Evolutionary conservation across 2,888 invertebrate genomes (phyloP), one percentile per base, ranked within the genome.

Genomic region (Limnephilus auricula): DNA sequence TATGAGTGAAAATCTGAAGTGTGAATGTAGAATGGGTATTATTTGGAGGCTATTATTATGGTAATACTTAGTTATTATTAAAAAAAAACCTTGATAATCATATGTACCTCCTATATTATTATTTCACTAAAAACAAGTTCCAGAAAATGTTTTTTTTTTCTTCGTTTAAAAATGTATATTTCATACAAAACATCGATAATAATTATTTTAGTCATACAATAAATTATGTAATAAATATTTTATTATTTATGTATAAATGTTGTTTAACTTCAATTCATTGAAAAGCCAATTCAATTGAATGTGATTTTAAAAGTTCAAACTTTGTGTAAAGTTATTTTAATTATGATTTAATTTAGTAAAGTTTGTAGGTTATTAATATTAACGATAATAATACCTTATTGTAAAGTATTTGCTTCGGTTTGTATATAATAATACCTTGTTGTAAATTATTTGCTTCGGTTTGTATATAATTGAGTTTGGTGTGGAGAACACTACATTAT

Each of bases 241-340:
- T 34, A 34, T 82, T 34, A 82, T 82, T 82, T 82, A 82, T 15
- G 15, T 45, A 25, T 25, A 25, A 37, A 34, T 30, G 37, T 83
- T 50, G 50, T 30, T 18, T 86, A 65, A 65, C 45, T 32, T 86
- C 30, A 86, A 86, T 50, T 86, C 86, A 65, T 50, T 86, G 86
- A 31, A 86, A 31, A n/a, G 40, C 30, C 18, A 30, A 86, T 86
- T 86, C 86, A 86, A 18, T 86, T 37, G 18, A 40, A 34, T 79
- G 79, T 88, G 79, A 88, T 88, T 88, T 79, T 15, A 34, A 88
- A 34, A 79, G 88, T 88, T 88, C 88, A 88, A 88, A 88, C 88
- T 25, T 78, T 79, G 15, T 15, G 10, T 87, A 78, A 87, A 87
- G 12, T 87, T 78, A 25, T 65, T 87, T 87, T 78, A 87, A 50